These are phyloP conservation scores for Brassicogethes aeneus DNA, from an alignment of 2,888 invertebrate genomes.

Conservation along the genomic window DNA sequence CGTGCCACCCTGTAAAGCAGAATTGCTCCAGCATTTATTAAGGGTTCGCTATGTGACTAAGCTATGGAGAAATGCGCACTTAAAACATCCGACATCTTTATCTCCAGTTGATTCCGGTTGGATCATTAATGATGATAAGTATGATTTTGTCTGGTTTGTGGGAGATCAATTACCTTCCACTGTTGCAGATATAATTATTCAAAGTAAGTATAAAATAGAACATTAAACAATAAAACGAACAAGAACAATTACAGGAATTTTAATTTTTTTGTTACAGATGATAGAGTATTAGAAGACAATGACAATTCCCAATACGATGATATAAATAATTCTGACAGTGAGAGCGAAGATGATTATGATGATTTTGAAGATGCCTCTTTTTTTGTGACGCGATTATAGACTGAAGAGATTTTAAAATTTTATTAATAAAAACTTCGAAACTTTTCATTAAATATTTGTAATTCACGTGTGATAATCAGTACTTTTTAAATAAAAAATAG, in stretches of 20 bases:
- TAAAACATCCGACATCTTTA: conserved; percentile 16
- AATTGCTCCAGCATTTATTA: conserved; percentile 19
- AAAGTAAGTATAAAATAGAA: conserved; percentile 10
- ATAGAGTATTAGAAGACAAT: conserved; percentile 9
- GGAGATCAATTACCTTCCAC: conserved; percentile 18
- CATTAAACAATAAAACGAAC: conserved; percentile 6
- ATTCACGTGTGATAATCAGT: too few relatives aligned
- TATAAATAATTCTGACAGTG: conserved; percentile 5
- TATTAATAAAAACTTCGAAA: too few relatives aligned
- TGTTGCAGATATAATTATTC: conserved; percentile 14
- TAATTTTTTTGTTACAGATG: conserved; percentile 6
- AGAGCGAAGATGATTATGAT: conserved; percentile 5
- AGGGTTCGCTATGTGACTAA: conserved; percentile 18
- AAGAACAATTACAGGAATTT: too few relatives aligned
- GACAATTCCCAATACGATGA: conserved; percentile 3
- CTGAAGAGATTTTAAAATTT: too few relatives aligned
- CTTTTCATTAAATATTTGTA: too few relatives aligned
- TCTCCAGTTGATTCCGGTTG: conserved; percentile 10
- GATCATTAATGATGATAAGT: conserved; percentile 16
- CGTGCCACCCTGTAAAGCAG: conserved; percentile 19
- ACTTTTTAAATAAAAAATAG: too few relatives aligned
- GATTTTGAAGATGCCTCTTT: too few relatives aligned
- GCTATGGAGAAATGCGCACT: conserved; percentile 19
- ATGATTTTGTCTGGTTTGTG: conserved; percentile 19
- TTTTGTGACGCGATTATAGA: too few relatives aligned